Evolutionary conservation across 2,113 vertebrate species (phyloP), one percentile per base, ranked within the genome.

Genomic region (Cebus imitator): DNA sequence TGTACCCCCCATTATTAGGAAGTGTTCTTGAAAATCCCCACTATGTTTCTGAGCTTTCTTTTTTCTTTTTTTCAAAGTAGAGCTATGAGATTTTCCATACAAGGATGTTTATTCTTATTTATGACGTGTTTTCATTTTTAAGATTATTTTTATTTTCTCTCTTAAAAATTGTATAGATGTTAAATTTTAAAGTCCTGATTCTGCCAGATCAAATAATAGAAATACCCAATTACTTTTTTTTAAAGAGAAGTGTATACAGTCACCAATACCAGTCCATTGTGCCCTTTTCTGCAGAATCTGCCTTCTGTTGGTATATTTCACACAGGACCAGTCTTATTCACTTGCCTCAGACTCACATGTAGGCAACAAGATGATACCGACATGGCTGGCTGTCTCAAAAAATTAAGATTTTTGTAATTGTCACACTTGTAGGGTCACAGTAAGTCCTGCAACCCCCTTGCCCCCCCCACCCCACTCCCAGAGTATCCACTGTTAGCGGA

Each of bases 131-230:
- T 66, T 86, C 23, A 45, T 68, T 35, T 68, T 68, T 89, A 50
- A 85, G 18, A 43, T 87, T 79, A 78, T 50, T 90, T 87, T 68
- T 70, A 21, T 95, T 96, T 96, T 96, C 6, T 83, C 6, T 87
- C 20, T 55, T 92, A 73, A 78, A 72, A 85, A 58, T 57, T n/a
- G 55, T 91, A 6, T 75, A 32, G 21, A 35, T 94, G 8, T 96
- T 96, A 57, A 14, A 72, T 79, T 90, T 90, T 95, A 50, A 85
- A 52, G 45, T 93, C 23, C n/a, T 72, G 14, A 82, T 91, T 97
- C 92, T 89, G 58, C 7, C 66, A 86, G 45, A 82, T 58, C 70
- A 72, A 81, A 52, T 72, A 78, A 79, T 87, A 73, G 70, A 93
- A 82, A 81, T 50, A n/a, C 3, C 20, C 35, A 83, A 2, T 88